Evolutionary conservation across 35 echinoderm and acorn worm species (phyloP).

Genomic region (Nesometra sesokonis): DNA sequence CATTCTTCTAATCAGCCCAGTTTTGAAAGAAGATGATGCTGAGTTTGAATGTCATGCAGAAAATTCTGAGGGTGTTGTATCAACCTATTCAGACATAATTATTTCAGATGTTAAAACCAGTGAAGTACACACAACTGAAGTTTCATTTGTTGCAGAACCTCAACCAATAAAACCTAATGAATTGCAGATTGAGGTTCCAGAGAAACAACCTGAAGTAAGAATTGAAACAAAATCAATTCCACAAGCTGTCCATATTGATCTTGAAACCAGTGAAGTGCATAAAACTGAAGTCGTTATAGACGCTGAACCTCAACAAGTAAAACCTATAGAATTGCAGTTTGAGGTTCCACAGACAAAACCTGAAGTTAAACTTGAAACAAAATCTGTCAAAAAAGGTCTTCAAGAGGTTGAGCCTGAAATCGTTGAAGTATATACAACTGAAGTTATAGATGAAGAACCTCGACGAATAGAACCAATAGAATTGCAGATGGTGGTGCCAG

Average conservation of each 20-base stretch:
- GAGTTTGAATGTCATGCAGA: slow-evolving; percentile 58
- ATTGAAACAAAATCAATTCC: too few species aligned
- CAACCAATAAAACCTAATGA: slow-evolving; percentile 16
- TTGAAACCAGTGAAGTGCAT: slow-evolving; percentile 14
- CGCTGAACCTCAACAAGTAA: slow-evolving; percentile 40
- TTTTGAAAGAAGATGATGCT: slow-evolving; percentile 69
- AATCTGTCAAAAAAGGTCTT: too few species aligned
- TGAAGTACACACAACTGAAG: not conserved
- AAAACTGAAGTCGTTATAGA: slow-evolving; percentile 61
- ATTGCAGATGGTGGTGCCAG: slow-evolving; percentile 26
- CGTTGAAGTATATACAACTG: too few species aligned
- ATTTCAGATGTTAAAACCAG: slow-evolving; percentile 7
- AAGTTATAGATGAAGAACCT: too few species aligned
- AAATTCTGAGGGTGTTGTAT: slow-evolving; percentile 52
- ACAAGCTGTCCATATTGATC: too few species aligned
- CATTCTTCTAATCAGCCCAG: slow-evolving; percentile 60
- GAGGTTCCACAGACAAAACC: too few species aligned
- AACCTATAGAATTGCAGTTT: not conserved
- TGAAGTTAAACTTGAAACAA: too few species aligned
- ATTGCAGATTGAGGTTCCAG: slow-evolving; percentile 10
- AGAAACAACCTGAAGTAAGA: too few species aligned
- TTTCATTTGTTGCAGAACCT: not conserved
- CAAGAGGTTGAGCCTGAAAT: too few species aligned
- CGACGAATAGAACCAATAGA: too few species aligned
- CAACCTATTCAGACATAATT: slow-evolving; percentile 60